Evolutionary conservation across 2,888 invertebrate species (phyloP).

Genomic region (Prionchulus punctatus): DNA sequence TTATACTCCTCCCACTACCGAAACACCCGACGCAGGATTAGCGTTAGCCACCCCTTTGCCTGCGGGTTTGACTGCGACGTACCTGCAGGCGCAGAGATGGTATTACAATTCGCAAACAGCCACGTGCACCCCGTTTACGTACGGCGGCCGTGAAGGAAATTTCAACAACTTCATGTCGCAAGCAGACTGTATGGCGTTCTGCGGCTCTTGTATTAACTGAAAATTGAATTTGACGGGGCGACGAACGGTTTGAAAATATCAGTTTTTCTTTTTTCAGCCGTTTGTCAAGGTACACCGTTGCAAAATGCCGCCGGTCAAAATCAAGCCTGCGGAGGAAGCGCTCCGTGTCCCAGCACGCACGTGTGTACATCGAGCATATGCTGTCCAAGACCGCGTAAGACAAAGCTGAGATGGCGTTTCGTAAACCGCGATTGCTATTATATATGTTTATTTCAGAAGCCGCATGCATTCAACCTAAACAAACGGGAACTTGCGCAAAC

Average conservation of each 20-base stretch:
- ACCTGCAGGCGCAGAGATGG: no score
- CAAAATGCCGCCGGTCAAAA: not conserved
- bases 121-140: no score
- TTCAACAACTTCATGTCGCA: constrained; percentile 7
- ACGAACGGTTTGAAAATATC: not conserved
- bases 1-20: no score
- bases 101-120: no score
- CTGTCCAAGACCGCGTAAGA: constrained; percentile 5
- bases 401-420: no score
- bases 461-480: constrained; percentile 30
- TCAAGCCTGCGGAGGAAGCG: not conserved
- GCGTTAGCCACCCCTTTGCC: no score
- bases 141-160: not conserved
- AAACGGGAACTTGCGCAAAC: constrained; percentile 28
- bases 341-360: constrained; percentile 1
- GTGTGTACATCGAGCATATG: constrained; percentile 2
- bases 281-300: constrained; percentile 5
- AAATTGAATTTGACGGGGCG: not conserved
- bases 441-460: constrained; percentile 26
- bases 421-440: no score
- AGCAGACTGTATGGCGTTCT: constrained; percentile 4
- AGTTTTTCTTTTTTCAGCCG: not conserved
- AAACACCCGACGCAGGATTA: no score
- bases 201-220: not conserved
- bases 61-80: no score